Evolutionary conservation across 2,113 vertebrate species (phyloP), one percentile per base, ranked within the genome.

Genomic region (Heterotis niloticus): DNA sequence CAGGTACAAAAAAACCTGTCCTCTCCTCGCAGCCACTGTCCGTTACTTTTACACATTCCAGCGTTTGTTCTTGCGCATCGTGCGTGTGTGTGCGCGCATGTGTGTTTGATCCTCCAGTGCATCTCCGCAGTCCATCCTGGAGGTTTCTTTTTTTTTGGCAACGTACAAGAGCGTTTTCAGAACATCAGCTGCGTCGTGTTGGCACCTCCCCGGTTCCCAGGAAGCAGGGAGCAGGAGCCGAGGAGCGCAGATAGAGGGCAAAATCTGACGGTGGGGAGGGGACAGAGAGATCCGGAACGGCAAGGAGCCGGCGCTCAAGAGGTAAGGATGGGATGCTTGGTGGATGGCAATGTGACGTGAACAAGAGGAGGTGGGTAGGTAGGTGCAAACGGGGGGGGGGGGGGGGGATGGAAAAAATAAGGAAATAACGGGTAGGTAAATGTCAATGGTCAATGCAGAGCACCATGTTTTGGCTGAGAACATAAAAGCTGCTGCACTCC

Each of bases 91-190:
- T n/a, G n/a, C n/a, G n/a, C n/a, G n/a, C n/a, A n/a, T n/a, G n/a
- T n/a, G n/a, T n/a, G n/a, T n/a, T n/a, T 44, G 34, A 44, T 44
- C 10, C 18, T 20, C 18, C 59, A 62, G 13, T 62, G 59, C 59
- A 62, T 62, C 59, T 62, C 59, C 59, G 10, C 18, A 11, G 78
- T 79, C 81, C 81, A 82, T 81, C 80, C 75, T 87, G 84, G 83
- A 84, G 90, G 90, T 89, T 70, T 90, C 91, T 89, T 86, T 64
- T 82, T 90, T 93, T 93, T 93, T 93, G 92, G 92, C 92, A 93
- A 92, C 91, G 87, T 86, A 87, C 84, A 91, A 86, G 90, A 91
- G 88, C 88, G 90, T 91, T 88, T 84, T 85, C 84, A 83, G 84
- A 86, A 78, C 82, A 88, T 82, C 83, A 84, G 84, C 88, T 85